Conservation (phyloP, 2,797 vertebrate species). For the Mus spretus region DNA sequence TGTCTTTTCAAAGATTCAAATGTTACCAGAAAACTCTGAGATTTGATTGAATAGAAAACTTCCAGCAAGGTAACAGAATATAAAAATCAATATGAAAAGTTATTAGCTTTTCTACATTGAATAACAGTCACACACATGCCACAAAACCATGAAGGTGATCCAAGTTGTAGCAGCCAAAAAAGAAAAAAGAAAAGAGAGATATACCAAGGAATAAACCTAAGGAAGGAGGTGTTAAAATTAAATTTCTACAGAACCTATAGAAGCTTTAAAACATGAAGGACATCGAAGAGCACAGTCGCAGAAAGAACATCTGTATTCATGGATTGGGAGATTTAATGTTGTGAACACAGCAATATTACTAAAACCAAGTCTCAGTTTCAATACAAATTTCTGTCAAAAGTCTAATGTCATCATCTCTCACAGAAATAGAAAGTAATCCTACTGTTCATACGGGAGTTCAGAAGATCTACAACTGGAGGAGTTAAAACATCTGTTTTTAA, state of each 20-base stretch:
- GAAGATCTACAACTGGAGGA: neutral
- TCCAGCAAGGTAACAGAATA: neutral
- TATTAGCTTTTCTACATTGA: neutral
- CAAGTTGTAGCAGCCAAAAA: neutral
- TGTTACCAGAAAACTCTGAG: neutral
- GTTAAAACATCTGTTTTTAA: neutral
- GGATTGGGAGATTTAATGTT: neutral
- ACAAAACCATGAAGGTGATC: neutral
- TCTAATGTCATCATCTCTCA: neutral
- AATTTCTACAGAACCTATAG: neutral
- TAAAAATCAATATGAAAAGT: no score
- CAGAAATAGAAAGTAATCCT: neutral
- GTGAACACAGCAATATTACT: neutral
- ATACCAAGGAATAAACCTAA: neutral
- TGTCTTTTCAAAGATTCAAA: neutral
- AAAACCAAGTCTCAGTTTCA: neutral
- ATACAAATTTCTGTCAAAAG: neutral
- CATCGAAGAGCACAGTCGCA: neutral
- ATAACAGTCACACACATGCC: neutral
- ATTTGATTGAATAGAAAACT: neutral
- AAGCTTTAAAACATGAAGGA: neutral
- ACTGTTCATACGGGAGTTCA: no score
- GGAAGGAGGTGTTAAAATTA: neutral
- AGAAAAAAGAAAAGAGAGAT: neutral
- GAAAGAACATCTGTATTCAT: neutral